Evolutionary conservation across 2,113 vertebrate species (phyloP).

Genomic region (Hippocampus comes): DNA sequence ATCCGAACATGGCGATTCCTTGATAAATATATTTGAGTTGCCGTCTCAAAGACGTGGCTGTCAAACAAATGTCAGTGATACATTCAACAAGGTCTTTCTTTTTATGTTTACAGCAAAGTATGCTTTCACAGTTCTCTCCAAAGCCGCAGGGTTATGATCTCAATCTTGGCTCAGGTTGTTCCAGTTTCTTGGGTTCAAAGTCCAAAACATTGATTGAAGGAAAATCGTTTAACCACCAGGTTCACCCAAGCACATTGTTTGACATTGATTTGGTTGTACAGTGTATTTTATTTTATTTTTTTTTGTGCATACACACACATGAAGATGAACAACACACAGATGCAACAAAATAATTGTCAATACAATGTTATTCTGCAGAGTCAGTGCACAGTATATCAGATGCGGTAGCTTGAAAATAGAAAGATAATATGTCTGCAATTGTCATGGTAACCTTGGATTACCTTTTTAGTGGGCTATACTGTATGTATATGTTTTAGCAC

Average conservation of each 20-base stretch:
- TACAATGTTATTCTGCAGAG: background rate
- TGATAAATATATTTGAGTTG: constrained; percentile 49
- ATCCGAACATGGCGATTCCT: constrained; percentile 38
- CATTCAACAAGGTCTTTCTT: constrained; percentile 8
- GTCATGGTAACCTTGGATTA: background rate
- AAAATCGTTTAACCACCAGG: background rate
- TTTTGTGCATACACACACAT: background rate
- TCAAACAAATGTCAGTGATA: constrained; percentile 35
- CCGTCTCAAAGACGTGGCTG: constrained; percentile 20
- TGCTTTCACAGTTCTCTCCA: constrained; percentile 18
- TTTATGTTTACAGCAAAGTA: constrained; percentile 25
- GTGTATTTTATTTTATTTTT: too few relatives aligned
- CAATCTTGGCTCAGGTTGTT: constrained; percentile 46
- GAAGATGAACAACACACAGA: background rate
- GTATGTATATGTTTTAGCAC: too few relatives aligned
- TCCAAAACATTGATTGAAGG: constrained; percentile 29
- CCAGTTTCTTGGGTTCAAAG: constrained; percentile 35
- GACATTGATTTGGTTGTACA: background rate
- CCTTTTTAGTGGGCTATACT: too few relatives aligned
- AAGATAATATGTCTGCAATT: background rate
- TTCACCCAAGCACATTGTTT: background rate
- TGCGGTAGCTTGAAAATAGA: background rate
- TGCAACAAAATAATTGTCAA: background rate
- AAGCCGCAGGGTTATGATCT: constrained; percentile 44
- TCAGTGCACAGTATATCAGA: too few relatives aligned